Evolutionary conservation across 2,797 vertebrate species (phyloP), one percentile per base, ranked within the genome.

Genomic region (Cossypha polioptera): DNA sequence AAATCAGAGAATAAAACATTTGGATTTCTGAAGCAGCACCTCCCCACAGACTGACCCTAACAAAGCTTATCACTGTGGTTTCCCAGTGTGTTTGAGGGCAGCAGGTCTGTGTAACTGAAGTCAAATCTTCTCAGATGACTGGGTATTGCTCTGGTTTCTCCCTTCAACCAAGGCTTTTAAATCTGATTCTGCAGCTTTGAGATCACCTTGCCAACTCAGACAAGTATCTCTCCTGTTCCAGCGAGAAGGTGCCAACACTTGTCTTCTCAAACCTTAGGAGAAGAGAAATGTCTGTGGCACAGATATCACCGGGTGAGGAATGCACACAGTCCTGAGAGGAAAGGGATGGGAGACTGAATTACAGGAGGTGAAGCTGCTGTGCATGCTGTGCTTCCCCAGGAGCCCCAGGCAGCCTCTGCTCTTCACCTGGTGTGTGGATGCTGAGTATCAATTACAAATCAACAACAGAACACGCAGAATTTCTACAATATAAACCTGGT

Each of bases 311-410:
- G 58, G 5, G 2, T 0, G 17, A 72, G 7, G n/a, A 66, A 65
- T 42, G 51, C 28, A 11, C 1, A 0, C 1, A 2, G 59, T 13
- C 17, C 16, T 17, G 28, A 16, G 26, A 38, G 40, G 29, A 45
- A 65, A 55, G 26, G 40, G 63, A 26, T 7, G 14, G 67, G 58
- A 79, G 4, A 2, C 24, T 50, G 33, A 65, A 19, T 36, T 24
- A 8, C 17, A 45, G 57, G 42, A 72, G 45, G 19, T 29, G 40
- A 76, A 62, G 18, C 26, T 68, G 38, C 33, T 66, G 48, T 10
- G 14, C 4, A 0, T 25, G 4, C 29, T 20, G 3, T 50, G 67
- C 45, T 71, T 74, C 76, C 21, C 51, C 58, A 67, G 36, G 24
- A 78, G 16, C 77, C n/a, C 53, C 20, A 13, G 69, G 58, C 40